phyloP scores from a whole-genome alignment of 2,113 vertebrate species.

The Lepisosteus oculatus region DNA sequence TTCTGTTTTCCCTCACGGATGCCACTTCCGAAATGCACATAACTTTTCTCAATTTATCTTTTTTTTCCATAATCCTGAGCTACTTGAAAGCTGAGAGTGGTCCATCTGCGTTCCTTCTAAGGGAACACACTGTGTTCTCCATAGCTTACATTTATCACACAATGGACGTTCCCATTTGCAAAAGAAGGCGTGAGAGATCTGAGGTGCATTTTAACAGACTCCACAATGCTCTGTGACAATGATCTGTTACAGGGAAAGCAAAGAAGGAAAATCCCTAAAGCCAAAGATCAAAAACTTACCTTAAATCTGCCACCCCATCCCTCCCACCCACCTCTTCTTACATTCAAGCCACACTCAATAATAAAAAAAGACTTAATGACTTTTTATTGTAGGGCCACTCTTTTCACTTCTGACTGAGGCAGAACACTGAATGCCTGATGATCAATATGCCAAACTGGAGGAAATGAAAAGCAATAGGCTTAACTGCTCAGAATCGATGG shows the following conservation, averaged over 20 bases:
- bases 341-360: too few species aligned
- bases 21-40: slow-evolving; percentile 37
- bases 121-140: not conserved
- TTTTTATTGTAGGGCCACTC: too few species aligned
- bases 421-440: slow-evolving; percentile 26
- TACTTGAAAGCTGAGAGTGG: not conserved
- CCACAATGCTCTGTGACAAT: too few species aligned
- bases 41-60: slow-evolving; percentile 47
- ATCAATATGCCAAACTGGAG: slow-evolving; percentile 38
- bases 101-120: not conserved
- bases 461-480: slow-evolving; percentile 27
- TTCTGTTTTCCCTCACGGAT: slow-evolving; percentile 59
- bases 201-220: too few species aligned
- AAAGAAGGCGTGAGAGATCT: too few species aligned
- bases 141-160: not conserved
- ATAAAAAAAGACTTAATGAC: too few species aligned
- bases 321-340: too few species aligned
- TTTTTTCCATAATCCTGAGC: slow-evolving; percentile 43
- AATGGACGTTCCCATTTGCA: too few species aligned
- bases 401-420: slow-evolving; percentile 31
- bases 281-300: too few species aligned
- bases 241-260: too few species aligned
- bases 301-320: too few species aligned
- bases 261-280: too few species aligned
- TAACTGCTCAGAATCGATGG: slow-evolving; percentile 5